A percentile compares a stretch with the other conserved stretches of the same genome.
These are phyloP conservation scores for Saccopteryx bilineata DNA, from an alignment of 2,113 vertebrate species.

Conservation along the genomic window DNA sequence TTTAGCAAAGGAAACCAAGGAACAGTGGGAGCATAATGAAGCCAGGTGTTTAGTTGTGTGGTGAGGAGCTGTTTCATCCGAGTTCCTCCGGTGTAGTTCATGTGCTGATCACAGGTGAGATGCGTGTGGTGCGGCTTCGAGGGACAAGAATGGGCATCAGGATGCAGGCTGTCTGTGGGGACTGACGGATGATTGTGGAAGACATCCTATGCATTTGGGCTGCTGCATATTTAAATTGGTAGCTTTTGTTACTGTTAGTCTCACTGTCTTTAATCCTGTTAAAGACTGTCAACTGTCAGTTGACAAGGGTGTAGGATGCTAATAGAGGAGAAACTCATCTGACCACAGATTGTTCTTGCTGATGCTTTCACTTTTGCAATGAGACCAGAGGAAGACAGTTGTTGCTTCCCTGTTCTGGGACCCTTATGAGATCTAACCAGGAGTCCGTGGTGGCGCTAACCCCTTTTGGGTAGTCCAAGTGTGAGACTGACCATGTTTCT, in stretches of 20 bases:
- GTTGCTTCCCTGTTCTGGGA: constrained; percentile 45
- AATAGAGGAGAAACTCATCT: constrained; percentile 49
- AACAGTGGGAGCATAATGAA: background rate
- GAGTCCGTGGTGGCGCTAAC: constrained; percentile 9
- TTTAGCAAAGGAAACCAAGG: background rate
- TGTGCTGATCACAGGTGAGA: background rate
- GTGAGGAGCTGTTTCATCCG: background rate
- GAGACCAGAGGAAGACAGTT: background rate
- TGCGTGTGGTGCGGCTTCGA: background rate
- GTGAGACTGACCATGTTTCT: constrained; percentile 13
- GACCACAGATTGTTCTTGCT: constrained; percentile 46
- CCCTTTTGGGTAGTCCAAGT: background rate
- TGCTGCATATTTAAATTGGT: background rate
- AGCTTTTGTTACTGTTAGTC: background rate
- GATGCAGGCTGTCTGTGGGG: background rate
- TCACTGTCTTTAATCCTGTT: background rate
- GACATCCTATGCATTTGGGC: background rate
- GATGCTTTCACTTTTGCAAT: constrained; percentile 33
- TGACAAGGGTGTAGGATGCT: background rate
- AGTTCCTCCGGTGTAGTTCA: background rate
- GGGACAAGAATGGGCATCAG: background rate
- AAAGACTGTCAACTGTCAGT: background rate
- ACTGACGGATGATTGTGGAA: background rate
- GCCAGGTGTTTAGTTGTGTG: background rate
- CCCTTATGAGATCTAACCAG: constrained; percentile 45